Conservation (phyloP, 2,113 vertebrate genomes). For the Verasper variegatus region DNA sequence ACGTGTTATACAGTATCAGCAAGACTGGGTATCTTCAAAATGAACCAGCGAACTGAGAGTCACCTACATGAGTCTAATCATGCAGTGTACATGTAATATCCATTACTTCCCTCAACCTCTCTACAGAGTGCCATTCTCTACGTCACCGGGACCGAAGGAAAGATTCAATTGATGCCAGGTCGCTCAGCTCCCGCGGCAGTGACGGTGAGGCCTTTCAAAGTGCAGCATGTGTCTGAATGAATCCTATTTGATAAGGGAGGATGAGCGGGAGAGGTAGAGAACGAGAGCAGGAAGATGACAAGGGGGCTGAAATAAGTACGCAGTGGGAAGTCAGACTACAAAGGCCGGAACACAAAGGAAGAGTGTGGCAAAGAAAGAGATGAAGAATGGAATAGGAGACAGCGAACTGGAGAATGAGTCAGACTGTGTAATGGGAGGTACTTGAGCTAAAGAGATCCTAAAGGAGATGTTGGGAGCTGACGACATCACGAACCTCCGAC, state of each 20-base stretch:
- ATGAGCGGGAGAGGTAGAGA: neutral
- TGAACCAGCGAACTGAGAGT: neutral
- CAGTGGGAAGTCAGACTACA: neutral
- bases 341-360: neutral
- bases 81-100: neutral
- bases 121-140: slow-evolving; percentile 86
- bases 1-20: neutral
- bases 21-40: neutral
- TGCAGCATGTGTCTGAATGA: too few species aligned
- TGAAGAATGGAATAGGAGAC: neutral
- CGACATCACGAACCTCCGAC: slow-evolving; percentile 38
- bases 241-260: neutral
- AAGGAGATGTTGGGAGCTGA: slow-evolving; percentile 44
- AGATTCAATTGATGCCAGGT: slow-evolving; percentile 90
- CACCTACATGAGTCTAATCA: neutral
- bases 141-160: slow-evolving; percentile 91
- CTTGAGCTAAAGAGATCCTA: slow-evolving; percentile 39
- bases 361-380: neutral
- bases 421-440: slow-evolving; percentile 10
- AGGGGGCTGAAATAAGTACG: neutral
- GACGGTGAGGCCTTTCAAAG: slow-evolving; percentile 84
- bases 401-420: slow-evolving; percentile 39
- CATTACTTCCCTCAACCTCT: slow-evolving; percentile 1
- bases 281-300: neutral
- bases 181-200: slow-evolving; percentile 90